phyloP scores from a whole-genome alignment of 23 tunicate genomes.

The Phallusia fumigata region DNA sequence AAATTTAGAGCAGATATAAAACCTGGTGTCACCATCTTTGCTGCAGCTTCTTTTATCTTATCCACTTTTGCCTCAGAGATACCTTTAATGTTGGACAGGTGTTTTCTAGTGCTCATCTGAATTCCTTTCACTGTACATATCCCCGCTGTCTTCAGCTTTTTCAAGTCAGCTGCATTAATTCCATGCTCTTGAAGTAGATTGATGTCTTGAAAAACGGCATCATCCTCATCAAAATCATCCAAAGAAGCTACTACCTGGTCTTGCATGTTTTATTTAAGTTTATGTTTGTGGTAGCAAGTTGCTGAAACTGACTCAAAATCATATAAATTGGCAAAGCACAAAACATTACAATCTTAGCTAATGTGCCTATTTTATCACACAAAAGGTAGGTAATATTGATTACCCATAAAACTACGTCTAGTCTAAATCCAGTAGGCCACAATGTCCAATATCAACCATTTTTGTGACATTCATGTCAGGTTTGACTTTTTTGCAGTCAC shows the following conservation, averaged over 20 bases:
- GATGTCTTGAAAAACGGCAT: slow-evolving; percentile 74
- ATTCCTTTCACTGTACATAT: slow-evolving; percentile 95
- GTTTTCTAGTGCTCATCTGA: slow-evolving; percentile 92
- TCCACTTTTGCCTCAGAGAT: slow-evolving; percentile 99
- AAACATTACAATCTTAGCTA: too few species aligned
- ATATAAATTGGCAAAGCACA: too few species aligned
- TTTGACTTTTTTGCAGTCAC: too few species aligned
- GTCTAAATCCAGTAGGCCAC: too few species aligned
- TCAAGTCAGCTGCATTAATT: slow-evolving; percentile 89
- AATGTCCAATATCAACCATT: too few species aligned
- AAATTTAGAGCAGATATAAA: slow-evolving; percentile 81
- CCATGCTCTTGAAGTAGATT: slow-evolving; percentile 88
- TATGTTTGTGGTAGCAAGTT: too few species aligned
- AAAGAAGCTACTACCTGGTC: slow-evolving; percentile 52
- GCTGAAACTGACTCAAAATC: too few species aligned
- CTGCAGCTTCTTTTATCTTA: slow-evolving; percentile 92
- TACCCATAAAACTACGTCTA: too few species aligned
- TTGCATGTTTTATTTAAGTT: slow-evolving; percentile 32
- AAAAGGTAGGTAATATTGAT: too few species aligned
- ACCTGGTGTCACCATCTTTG: slow-evolving; percentile 82
- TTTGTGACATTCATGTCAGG: too few species aligned
- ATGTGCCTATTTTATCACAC: too few species aligned
- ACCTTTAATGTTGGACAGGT: slow-evolving; percentile 86
- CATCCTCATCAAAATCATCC: slow-evolving; percentile 61
- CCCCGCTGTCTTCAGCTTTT: slow-evolving; percentile 88